phyloP scores from a whole-genome alignment of 1,140 invertebrate genomes.

The Agraylea sexmaculata region DNA sequence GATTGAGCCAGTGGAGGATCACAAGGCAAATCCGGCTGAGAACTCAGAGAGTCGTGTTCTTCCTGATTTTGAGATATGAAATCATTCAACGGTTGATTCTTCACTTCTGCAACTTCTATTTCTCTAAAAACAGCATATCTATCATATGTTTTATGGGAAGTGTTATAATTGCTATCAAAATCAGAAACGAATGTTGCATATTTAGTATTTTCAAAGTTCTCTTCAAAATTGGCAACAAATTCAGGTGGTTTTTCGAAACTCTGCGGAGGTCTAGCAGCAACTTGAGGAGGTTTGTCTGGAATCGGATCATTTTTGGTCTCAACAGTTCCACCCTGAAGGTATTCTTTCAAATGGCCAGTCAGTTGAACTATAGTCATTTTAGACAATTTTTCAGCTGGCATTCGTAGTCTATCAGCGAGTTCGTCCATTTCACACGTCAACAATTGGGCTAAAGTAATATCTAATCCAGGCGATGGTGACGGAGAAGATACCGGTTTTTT shows the following conservation, averaged over 20 bases:
- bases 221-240: constrained; percentile 44
- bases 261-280: constrained; percentile 11
- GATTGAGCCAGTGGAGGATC: constrained; percentile 10
- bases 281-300: constrained; percentile 21
- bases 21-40: constrained; percentile 19
- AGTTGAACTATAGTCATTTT: constrained; percentile 75
- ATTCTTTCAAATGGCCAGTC: constrained; percentile 61
- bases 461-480: constrained; percentile 32
- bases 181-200: constrained; percentile 44
- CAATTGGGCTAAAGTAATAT: constrained; percentile 71
- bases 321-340: constrained; percentile 38
- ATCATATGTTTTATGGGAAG: constrained; percentile 42
- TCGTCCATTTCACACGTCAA: constrained; percentile 70
- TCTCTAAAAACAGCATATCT: constrained; percentile 78
- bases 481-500: constrained; percentile 21
- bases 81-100: constrained; percentile 40
- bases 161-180: constrained; percentile 48
- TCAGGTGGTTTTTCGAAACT: constrained; percentile 17
- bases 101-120: constrained; percentile 58
- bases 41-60: constrained; percentile 21
- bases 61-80: constrained; percentile 23
- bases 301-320: background rate
- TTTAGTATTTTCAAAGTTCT: constrained; percentile 38
- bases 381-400: constrained; percentile 63
- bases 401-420: constrained; percentile 58